Conservation (phyloP, 2,888 invertebrate species). For the Adelphocoris suturalis region DNA sequence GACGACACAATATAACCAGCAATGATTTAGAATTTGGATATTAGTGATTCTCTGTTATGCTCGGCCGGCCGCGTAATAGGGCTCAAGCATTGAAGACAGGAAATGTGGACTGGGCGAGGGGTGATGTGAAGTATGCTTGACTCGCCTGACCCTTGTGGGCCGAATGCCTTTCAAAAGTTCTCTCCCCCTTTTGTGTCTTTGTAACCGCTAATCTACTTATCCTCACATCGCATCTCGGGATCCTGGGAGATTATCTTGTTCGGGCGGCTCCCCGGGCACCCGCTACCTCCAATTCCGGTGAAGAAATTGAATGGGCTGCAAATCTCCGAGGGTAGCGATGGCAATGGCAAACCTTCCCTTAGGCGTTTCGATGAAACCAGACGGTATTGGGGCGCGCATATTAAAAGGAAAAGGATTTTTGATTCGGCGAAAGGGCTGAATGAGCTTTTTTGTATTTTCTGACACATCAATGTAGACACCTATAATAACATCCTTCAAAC, state of each 20-base stretch:
- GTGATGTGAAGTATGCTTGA: conserved; percentile 25
- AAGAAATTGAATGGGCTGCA: conserved; percentile 2
- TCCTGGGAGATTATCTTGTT: neutral
- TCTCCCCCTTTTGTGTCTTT: conserved; percentile 48
- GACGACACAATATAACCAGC: neutral
- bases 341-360: neutral
- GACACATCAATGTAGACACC: too few relatives aligned
- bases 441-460: neutral
- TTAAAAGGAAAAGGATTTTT: neutral
- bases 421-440: too few relatives aligned
- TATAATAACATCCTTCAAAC: too few relatives aligned
- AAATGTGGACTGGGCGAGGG: conserved; percentile 2
- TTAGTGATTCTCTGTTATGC: neutral
- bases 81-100: neutral
- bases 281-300: neutral
- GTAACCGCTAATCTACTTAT: conserved; percentile 53
- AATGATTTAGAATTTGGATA: neutral
- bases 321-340: conserved; percentile 5
- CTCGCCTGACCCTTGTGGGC: conserved; percentile 29
- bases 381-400: neutral
- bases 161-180: neutral
- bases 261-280: neutral
- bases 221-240: neutral
- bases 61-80: conserved; percentile 32
- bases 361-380: conserved; percentile 24